These are phyloP conservation scores for Amazona ochrocephala DNA, from an alignment of 2,797 vertebrate species.

Conservation along the genomic window DNA sequence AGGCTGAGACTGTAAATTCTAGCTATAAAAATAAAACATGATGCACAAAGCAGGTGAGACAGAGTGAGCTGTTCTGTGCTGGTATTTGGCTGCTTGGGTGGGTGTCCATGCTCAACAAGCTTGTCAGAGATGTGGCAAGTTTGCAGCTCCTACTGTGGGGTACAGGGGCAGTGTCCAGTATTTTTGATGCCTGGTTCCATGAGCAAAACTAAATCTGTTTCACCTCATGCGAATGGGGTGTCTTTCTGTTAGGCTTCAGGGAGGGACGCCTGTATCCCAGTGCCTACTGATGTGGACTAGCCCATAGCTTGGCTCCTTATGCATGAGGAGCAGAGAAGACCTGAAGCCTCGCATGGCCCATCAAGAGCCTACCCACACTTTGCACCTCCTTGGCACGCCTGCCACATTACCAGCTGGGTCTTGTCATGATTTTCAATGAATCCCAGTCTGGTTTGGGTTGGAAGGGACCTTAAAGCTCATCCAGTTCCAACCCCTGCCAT, in stretches of 20 bases:
- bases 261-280: neutral
- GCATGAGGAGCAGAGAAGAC: neutral
- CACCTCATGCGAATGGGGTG: neutral
- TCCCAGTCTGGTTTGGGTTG: neutral
- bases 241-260: neutral
- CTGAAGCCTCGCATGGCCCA: neutral
- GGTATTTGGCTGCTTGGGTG: neutral
- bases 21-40: neutral
- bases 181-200: neutral
- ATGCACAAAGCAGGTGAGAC: constrained; percentile 1
- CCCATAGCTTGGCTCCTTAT: fast-evolving
- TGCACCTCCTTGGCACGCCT: neutral
- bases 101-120: neutral
- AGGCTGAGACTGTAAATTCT: constrained; percentile 23
- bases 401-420: fast-evolving
- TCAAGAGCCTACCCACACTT: neutral
- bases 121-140: neutral
- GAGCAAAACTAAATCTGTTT: neutral
- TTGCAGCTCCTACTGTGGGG: neutral
- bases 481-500: neutral
- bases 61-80: neutral
- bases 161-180: neutral
- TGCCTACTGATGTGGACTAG: neutral
- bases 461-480: neutral
- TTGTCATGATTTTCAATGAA: neutral